Evolutionary conservation across 2,888 invertebrate species (phyloP), one percentile per base, ranked within the genome.

Genomic region (Athetis lepigone): DNA sequence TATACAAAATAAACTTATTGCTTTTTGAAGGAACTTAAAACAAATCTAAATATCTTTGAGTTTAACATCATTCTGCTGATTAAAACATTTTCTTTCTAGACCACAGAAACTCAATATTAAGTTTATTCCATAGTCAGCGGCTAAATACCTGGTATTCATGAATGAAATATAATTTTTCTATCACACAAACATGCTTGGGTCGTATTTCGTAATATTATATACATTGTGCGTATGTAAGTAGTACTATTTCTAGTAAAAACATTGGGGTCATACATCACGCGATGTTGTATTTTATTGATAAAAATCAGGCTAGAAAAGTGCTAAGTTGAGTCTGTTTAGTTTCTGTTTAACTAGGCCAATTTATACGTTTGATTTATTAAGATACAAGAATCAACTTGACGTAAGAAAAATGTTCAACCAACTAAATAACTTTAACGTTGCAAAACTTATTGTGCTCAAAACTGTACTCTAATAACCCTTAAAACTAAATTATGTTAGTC

Each of bases 191-290:
- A 64, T 27, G 4, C 13, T 29, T 19, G 18, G 19, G 13, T 55
- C 23, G 37, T 45, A 49, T 70, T 64, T 70, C 70, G 65, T 70
- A 57, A 65, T 16, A 0, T 13, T 40, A n/a, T 43, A 42, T 43
- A 8, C 36, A 16, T 36, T 36, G 11, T 36, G 27, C 25, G 56
- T 57, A 52, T 33, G n/a, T 61, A 55, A 1, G 23, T 25, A 64
- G 39, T 70, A 70, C 64, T 54, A 57, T 47, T 52, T 16, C 37
- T 69, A 55, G 51, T 47, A 56, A 21, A 36, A 47, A 9, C 23
- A 66, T 4, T 2, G 25, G 36, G 68, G 60, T 19, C 40, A 11
- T 2, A 8, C 36, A 67, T 47, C 60, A 51, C 40, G 51, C 27
- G 46, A 65, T 36, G 8, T 45, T 19, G 4, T 19, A 1, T 33